phyloP scores from a whole-genome alignment of 2,113 vertebrate genomes.

The Sceloporus tristichus region DNA sequence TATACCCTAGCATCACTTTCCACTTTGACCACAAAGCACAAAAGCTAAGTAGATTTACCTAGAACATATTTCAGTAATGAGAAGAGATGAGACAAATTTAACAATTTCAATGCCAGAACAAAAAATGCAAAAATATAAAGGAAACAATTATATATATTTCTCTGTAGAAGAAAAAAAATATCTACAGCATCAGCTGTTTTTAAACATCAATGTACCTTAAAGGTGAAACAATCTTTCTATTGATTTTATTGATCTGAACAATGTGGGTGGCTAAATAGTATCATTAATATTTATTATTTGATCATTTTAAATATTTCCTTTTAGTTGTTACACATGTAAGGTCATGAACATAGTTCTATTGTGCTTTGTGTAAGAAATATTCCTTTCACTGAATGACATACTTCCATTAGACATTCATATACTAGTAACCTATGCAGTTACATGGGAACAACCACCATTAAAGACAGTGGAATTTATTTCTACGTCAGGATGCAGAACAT shows the following conservation, averaged over 20 bases:
- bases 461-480: background rate
- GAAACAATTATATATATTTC: slow-evolving; percentile 32
- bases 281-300: background rate
- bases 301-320: background rate
- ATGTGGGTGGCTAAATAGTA: background rate
- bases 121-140: slow-evolving; percentile 59
- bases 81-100: slow-evolving; percentile 73
- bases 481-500: background rate
- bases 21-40: slow-evolving; percentile 81
- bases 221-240: background rate
- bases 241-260: background rate
- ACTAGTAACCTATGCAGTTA: background rate
- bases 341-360: background rate
- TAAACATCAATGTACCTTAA: background rate
- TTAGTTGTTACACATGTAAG: background rate
- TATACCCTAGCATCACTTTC: slow-evolving; percentile 77
- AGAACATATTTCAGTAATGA: slow-evolving; percentile 73
- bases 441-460: background rate
- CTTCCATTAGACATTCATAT: background rate
- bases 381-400: background rate
- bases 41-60: slow-evolving; percentile 74
- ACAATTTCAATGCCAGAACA: slow-evolving; percentile 71
- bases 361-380: background rate
- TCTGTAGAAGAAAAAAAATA: background rate
- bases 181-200: background rate